These are phyloP conservation scores for Mallotus villosus DNA, from an alignment of 2,797 vertebrate genomes.

Conservation along the genomic window DNA sequence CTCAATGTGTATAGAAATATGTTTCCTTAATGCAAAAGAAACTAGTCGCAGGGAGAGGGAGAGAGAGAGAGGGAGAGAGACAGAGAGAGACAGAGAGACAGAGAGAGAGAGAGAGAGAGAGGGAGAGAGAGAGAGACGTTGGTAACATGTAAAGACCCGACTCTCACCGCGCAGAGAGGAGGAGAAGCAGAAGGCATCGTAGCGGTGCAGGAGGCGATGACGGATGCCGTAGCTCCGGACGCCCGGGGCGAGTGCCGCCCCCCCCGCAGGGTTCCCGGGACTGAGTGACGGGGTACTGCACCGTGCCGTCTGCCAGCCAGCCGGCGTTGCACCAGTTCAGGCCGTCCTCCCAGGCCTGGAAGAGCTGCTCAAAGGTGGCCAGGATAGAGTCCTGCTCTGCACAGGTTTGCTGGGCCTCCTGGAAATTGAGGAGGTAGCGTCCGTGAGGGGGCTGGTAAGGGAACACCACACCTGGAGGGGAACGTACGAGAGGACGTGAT, in stretches of 20 bases:
- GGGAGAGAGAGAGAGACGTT: no score
- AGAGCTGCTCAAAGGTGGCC: conserved; percentile 85
- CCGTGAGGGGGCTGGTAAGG: conserved; percentile 83
- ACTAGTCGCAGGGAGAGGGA: no score
- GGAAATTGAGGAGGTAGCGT: conserved; percentile 84
- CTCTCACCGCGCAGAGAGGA: conserved; percentile 75
- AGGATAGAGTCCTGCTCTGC: conserved; percentile 79
- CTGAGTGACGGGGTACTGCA: conserved; percentile 84
- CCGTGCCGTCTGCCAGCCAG: conserved; percentile 86
- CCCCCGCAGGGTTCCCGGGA: conserved; percentile 81
- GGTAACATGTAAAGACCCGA: no score
- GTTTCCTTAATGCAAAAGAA: no score
- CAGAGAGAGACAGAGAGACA: no score
- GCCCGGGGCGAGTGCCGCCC: conserved; percentile 74
- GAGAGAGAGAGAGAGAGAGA: no score
- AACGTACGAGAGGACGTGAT: no score
- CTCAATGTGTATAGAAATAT: no score
- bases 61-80: no score
- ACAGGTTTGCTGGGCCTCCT: conserved; percentile 76
- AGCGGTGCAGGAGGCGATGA: conserved; percentile 74
- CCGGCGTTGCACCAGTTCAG: conserved; percentile 90
- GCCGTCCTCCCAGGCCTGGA: conserved; percentile 84
- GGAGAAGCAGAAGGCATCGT: conserved; percentile 88
- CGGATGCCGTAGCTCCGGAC: conserved; percentile 82
- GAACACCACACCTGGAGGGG: conserved; percentile 83